These are phyloP conservation scores for Oegoconia quadripuncta DNA, from an alignment of 2,888 invertebrate species.

Conservation along the genomic window DNA sequence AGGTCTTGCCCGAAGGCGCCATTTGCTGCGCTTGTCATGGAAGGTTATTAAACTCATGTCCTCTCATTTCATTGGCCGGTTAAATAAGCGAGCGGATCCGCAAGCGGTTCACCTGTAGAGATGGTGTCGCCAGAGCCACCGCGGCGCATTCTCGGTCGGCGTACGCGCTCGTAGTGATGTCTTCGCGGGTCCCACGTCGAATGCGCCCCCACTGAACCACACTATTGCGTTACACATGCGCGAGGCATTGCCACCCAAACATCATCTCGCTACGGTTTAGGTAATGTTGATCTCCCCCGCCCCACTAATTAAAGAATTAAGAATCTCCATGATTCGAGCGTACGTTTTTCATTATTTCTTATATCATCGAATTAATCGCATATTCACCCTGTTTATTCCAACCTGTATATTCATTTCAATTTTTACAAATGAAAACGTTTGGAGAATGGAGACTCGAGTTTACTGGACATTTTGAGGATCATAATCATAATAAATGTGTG, in stretches of 20 bases:
- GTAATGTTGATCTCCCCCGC: neutral
- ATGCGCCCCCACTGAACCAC: slow-evolving; percentile 74
- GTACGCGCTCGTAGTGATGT: slow-evolving; percentile 93
- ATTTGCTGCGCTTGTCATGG: too few relatives aligned
- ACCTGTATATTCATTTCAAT: too few relatives aligned
- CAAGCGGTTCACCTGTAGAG: slow-evolving; percentile 69
- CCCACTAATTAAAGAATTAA: neutral
- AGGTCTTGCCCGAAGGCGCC: too few relatives aligned
- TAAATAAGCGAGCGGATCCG: slow-evolving; percentile 1
- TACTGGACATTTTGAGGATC: too few relatives aligned
- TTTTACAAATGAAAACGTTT: too few relatives aligned
- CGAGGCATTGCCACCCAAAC: slow-evolving; percentile 43
- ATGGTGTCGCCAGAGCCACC: slow-evolving; percentile 83
- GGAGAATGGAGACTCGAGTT: too few relatives aligned
- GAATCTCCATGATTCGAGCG: too few relatives aligned
- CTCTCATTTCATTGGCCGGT: neutral
- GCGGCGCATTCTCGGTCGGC: slow-evolving; percentile 81
- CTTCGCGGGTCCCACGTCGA: slow-evolving; percentile 94
- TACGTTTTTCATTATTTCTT: too few relatives aligned
- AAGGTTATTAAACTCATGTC: neutral
- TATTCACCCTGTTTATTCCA: too few relatives aligned
- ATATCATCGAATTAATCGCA: too few relatives aligned
- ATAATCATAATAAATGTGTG: too few relatives aligned
- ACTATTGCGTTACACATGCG: slow-evolving; percentile 81
- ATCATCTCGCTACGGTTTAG: neutral